Evolutionary conservation across 2,888 invertebrate genomes (phyloP).

Genomic region (Onchidella celtica): DNA sequence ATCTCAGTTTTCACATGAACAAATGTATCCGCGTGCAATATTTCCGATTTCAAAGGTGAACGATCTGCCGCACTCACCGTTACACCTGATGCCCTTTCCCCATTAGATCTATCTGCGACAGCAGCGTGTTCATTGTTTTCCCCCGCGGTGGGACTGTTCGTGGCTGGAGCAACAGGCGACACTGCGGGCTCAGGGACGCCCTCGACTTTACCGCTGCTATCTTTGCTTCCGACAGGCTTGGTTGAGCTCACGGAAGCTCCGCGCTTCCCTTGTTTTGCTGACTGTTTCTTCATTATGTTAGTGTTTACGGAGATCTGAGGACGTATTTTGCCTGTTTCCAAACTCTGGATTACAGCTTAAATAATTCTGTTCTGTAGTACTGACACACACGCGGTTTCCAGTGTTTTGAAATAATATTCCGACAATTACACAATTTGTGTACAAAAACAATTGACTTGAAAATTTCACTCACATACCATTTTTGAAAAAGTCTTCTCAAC

Average conservation of each 20-base stretch:
- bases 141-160: not conserved
- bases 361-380: too few relatives aligned
- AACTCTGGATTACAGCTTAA: too few relatives aligned
- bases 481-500: too few relatives aligned
- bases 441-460: too few relatives aligned
- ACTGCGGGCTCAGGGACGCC: not conserved
- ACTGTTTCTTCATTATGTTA: constrained; percentile 14
- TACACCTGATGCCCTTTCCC: not conserved
- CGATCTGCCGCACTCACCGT: not conserved
- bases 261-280: not conserved
- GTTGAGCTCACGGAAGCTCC: not conserved
- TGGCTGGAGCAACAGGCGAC: not conserved
- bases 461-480: too few relatives aligned
- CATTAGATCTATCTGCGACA: not conserved
- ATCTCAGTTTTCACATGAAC: constrained; percentile 7
- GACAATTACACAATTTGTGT: too few relatives aligned
- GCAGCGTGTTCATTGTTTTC: constrained; percentile 13
- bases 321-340: too few relatives aligned
- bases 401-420: too few relatives aligned
- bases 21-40: not conserved
- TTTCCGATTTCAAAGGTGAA: not conserved
- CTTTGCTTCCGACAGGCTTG: constrained; percentile 16
- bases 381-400: too few relatives aligned
- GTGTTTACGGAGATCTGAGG: too few relatives aligned
- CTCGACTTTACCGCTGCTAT: not conserved